Percentiles rank a stretch among this genome's conserved stretches.
These are phyloP conservation scores for Bradypus variegatus DNA, from an alignment of 2,797 vertebrate species.

Conservation along the genomic window DNA sequence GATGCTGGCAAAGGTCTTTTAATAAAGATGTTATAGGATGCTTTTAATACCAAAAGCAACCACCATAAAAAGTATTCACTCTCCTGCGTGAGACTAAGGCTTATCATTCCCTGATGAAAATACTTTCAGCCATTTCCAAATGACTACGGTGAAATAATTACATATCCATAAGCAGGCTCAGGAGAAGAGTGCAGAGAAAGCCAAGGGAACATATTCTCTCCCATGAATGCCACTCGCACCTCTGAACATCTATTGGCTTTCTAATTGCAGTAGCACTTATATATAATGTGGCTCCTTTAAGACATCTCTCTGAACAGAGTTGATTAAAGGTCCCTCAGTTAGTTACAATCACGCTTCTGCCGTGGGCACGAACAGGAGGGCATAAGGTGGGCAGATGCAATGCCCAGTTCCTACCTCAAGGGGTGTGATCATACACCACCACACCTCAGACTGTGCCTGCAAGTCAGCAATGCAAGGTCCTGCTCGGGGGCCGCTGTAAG, in stretches of 20 bases:
- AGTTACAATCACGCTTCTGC: neutral
- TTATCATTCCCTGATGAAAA: neutral
- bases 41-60: neutral
- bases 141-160: neutral
- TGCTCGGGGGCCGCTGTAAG: neutral
- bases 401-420: no score
- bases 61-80: neutral
- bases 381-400: neutral
- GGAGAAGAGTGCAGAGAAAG: neutral
- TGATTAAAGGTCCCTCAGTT: neutral
- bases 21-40: neutral
- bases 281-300: neutral
- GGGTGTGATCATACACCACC: no score
- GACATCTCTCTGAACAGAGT: neutral
- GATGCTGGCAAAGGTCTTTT: neutral
- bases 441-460: fast-evolving
- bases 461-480: neutral
- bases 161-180: fast-evolving
- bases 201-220: fast-evolving
- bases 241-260: no score
- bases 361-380: neutral
- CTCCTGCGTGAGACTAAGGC: neutral
- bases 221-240: no score
- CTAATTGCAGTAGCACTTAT: neutral
- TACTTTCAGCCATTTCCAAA: neutral